Base-by-base conservation (phyloP, 2,888 invertebrate genomes). In the Tipula vernalis region DNA sequence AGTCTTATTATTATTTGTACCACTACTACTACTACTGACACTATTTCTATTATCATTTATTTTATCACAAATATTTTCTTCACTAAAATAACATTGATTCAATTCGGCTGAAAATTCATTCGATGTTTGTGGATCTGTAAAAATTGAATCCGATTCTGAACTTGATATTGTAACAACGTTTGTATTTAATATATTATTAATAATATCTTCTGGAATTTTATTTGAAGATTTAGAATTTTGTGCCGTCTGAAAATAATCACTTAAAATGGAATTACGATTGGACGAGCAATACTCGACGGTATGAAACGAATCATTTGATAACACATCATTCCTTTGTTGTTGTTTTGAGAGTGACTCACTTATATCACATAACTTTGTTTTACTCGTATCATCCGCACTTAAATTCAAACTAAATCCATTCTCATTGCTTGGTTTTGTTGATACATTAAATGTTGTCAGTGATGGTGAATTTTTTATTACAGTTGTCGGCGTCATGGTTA, bases 61-160 rank as follows among this genome's bases (percentile, higher is more conserved):
- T 86, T 90, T 89, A 87, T 89, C 88, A 87, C 88, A 88, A 44
- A 91, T 93, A 90, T 93, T 94, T 90, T 94, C 94, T 88, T 94
- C 94, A 88, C 93, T 93, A 91, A 93, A 93, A 90, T 94, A 93
- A 90, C 93, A 94, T 92, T 93, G 93, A 92, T 94, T 94, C 90
- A 93, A 92, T 91, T 94, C 94, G 89, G 94, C 93, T 13, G 91
- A 90, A 89, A 92, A 92, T 88, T 93, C 94, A 89, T 93, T 93
- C 90, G 94, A 94, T 90, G 94, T 93, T 89, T 94, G 92, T 89
- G 95, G 94, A 91, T 96, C 96, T 89, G 95, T 95, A 92, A 96
- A 96, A 91, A 95, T 94, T 90, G 96, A 95, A 89, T 94, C 94
- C 88, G 94, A 94, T 91, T 95, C 95, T 88, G 96, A 95, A 89